These are phyloP conservation scores for Hylaeus volcanicus DNA, from an alignment of 1,140 invertebrate species.

Conservation along the genomic window DNA sequence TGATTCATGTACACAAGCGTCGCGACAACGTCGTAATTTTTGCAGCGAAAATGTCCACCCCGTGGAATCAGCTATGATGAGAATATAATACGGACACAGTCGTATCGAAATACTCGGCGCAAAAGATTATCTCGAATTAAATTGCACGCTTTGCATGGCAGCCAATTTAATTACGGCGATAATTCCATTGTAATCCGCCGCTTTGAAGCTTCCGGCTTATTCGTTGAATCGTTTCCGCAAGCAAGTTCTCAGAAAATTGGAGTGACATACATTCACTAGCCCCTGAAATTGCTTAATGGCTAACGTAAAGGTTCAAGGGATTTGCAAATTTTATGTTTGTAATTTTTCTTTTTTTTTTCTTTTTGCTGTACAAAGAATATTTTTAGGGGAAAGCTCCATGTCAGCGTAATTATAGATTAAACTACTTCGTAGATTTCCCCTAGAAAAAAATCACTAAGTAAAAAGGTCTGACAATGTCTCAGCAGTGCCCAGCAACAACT, in stretches of 20 bases:
- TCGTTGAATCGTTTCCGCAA: neutral
- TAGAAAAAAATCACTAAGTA: no score
- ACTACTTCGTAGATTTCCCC: no score
- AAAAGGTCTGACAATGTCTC: no score
- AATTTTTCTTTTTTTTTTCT: no score
- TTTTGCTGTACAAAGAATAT: no score
- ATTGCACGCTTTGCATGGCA: neutral
- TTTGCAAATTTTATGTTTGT: no score
- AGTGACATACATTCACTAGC: neutral
- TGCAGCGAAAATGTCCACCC: neutral
- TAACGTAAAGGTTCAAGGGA: neutral
- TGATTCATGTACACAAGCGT: neutral
- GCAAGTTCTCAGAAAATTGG: neutral
- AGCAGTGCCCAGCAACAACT: no score
- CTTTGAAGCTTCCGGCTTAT: neutral
- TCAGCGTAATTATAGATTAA: no score
- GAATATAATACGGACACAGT: neutral
- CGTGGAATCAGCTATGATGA: neutral
- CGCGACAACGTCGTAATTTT: conserved; percentile 1
- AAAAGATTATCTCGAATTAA: conserved; percentile 12
- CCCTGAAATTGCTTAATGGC: neutral
- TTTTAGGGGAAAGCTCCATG: no score
- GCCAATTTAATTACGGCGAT: neutral
- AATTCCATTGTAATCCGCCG: neutral
- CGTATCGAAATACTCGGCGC: neutral